Evolutionary conservation across 37 sponge, comb jelly and placozoan genomes (phyloP), one percentile per base, ranked within the genome.

Genomic region (Beroe ovata): DNA sequence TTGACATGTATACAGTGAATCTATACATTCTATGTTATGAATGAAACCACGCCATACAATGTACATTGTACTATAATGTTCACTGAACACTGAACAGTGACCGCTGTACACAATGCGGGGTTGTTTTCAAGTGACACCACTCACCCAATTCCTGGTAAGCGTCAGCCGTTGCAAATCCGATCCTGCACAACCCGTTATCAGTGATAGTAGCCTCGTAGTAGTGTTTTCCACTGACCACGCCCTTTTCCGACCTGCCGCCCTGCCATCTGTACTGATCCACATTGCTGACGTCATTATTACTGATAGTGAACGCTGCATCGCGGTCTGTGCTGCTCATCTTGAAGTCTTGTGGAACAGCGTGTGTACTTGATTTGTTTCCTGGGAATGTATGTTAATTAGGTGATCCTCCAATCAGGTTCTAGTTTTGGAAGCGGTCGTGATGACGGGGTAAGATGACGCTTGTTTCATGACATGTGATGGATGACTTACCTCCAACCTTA

Each of bases 151-250:
- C 97, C 8, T 89, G 92, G 18, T 89, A 90, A 22, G 92, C 95
- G 21, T 39, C 60, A 35, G 42, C 61, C 20, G 95, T 95, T 29
- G 95, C 88, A 93, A 95, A 97, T 6, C 97, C 97, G 37, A 97
- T 90, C 47, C 97, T 72, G 89, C 97, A 97, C 90, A 97, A 72
- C 30, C 97, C 97, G 39, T 97, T 95, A 64, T 97, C 97, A 8
- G 97, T 95, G 33, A 97, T 94, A 2, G 92, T 93, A 37, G 95
- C 93, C 60, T 97, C 97, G 64, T 92, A 97, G 89, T 97, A 97
- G 84, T 89, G 28, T 63, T 90, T 90, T 60, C 96, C 96, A 40
- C 28, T n/a, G 23, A 77, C 54, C 84, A 77, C 84, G 54, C 84
- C 63, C 63, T 60, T 89, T 25, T 89, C 89, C 23, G 89, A 89